A percentile compares a stretch with the other conserved stretches of the same genome.
Conservation (phyloP, 2,888 invertebrate genomes). For the Folsomia candida region DNA sequence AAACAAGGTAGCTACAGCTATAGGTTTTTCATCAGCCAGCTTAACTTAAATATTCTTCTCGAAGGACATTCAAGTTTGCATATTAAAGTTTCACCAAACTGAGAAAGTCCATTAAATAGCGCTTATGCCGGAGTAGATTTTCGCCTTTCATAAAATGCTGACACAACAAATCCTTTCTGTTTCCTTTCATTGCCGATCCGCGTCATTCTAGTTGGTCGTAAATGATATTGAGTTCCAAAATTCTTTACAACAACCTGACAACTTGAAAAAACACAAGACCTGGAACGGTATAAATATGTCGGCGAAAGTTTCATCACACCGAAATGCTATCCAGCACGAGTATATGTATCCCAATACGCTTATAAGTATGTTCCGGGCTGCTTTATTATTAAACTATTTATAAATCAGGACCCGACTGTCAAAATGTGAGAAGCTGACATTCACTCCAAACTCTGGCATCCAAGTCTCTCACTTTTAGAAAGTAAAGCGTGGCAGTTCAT, state of each 20-base stretch:
- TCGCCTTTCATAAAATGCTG: not conserved
- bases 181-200: conserved; percentile 9
- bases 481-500: not conserved
- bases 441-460: not conserved
- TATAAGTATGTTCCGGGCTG: not conserved
- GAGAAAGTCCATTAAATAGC: not conserved
- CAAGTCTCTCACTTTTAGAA: not conserved
- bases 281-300: not conserved
- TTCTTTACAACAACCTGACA: not conserved
- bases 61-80: too few species aligned
- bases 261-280: too few species aligned
- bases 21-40: not conserved
- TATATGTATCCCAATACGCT: too few species aligned
- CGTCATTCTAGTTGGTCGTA: not conserved
- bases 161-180: conserved; percentile 2
- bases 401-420: not conserved
- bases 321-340: too few species aligned
- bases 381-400: not conserved
- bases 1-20: too few species aligned
- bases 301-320: too few species aligned
- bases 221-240: conserved; percentile 13
- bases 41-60: too few species aligned
- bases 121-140: not conserved
- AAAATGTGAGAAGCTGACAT: not conserved
- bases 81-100: not conserved